Evolutionary conservation across 2,113 vertebrate genomes (phyloP).

Genomic region (Microtus montanus): DNA sequence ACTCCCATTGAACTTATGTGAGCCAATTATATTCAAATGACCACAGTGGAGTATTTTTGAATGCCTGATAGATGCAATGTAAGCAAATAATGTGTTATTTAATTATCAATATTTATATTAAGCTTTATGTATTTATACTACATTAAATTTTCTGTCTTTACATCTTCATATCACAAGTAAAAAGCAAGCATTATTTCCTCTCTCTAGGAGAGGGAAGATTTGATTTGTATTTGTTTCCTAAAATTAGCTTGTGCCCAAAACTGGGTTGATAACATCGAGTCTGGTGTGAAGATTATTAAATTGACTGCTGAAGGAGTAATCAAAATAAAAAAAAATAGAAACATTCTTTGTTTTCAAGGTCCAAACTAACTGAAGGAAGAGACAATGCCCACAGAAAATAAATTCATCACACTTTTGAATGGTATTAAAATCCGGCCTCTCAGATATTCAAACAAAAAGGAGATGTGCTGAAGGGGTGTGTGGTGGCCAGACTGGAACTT

Average conservation of each 20-base stretch:
- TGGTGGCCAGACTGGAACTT: neutral
- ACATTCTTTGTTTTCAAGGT: slow-evolving; percentile 15
- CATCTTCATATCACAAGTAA: neutral
- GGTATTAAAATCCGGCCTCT: slow-evolving; percentile 12
- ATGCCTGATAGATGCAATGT: neutral
- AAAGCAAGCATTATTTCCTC: slow-evolving; percentile 48
- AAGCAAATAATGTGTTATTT: neutral
- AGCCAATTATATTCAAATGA: neutral
- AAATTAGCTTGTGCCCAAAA: slow-evolving; percentile 48
- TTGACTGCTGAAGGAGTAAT: slow-evolving; percentile 49
- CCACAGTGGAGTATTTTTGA: neutral
- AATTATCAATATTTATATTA: slow-evolving; percentile 17
- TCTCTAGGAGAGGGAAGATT: slow-evolving; percentile 11
- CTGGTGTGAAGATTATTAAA: slow-evolving; percentile 58
- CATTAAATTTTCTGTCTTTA: slow-evolving; percentile 5
- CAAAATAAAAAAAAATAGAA: slow-evolving; percentile 50
- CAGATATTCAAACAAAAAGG: neutral
- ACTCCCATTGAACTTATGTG: neutral
- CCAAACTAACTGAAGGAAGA: neutral
- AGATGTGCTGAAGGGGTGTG: neutral
- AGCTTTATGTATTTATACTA: neutral
- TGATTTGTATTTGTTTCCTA: slow-evolving; percentile 54
- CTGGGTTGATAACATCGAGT: slow-evolving; percentile 54
- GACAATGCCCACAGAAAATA: slow-evolving; percentile 41
- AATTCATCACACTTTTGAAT: neutral